Evolutionary conservation across 64 coral and sea anemone genomes (phyloP), one percentile per base, ranked within the genome.

Genomic region (Porites australiensis): DNA sequence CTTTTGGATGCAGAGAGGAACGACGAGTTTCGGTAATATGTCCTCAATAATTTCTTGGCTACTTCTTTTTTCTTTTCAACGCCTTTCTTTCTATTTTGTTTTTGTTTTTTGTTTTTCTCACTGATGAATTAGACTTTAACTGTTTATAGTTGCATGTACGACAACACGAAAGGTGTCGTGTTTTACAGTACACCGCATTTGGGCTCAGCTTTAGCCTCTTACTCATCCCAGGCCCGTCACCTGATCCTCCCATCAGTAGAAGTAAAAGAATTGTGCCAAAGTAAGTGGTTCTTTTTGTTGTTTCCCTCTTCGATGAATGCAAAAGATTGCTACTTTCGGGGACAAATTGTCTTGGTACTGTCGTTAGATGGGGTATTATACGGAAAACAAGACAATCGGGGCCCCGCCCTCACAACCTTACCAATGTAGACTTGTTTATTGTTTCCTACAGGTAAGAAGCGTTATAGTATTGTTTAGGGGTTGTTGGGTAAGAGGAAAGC

Each of bases 171-270:
- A 75, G 92, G 95, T 72, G 87, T 87, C 10, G 92, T 98, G 88
- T 98, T 98, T 78, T 98, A 98, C 70, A 94, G 95, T 52, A 98
- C 95, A 0, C 95, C 95, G 43, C 95, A 98, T 61, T 57, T 74
- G 15, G 95, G 95, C 0, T 94, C 92, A 19, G 64, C 90, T 10
- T 70, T 98, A 14, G 95, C 95, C 18, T 98, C 95, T 6, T 98
- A 98, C 72, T 98, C 95, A 15, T 94, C 92, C 27, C 95, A 98
- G 58, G 95, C 92, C 3, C 75, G 95, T 46, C 81, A 94, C 60
- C 64, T 98, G 3, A 50, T 98, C 6, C 50, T 98, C 2, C 95
- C 95, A 3, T 94, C 95, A 1, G 92, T 98, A 15, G 92, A 98
- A 91, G 95, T 98, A 13, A 94, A 94, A 83, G 95, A 98, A 60